phyloP scores from a whole-genome alignment of 1,140 invertebrate genomes.

The Camponotus floridanus region DNA sequence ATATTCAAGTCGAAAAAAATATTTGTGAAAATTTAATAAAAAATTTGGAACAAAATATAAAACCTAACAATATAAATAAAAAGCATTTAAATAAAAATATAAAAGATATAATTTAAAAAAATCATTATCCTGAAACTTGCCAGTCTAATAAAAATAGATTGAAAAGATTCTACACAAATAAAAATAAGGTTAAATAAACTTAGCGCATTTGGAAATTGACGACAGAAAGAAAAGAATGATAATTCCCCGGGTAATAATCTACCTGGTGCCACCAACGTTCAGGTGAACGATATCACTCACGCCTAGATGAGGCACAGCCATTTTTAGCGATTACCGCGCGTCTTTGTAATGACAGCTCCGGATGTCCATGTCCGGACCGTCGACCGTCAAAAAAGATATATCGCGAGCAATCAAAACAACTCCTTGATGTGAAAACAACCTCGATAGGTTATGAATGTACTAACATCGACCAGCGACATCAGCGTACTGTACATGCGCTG shows the following conservation, averaged over 20 bases:
- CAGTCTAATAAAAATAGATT: no score
- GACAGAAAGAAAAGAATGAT: neutral
- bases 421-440: no score
- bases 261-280: constrained; percentile 94
- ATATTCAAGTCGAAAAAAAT: neutral
- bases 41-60: neutral
- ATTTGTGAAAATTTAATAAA: neutral
- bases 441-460: constrained; percentile 33
- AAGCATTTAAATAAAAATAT: constrained; percentile 7
- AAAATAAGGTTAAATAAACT: neutral
- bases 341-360: neutral
- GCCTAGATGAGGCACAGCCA: constrained; percentile 53
- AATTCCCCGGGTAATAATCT: constrained; percentile 57
- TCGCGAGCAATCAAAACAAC: neutral
- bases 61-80: neutral
- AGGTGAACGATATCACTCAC: constrained; percentile 91
- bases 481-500: neutral
- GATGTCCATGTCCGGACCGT: constrained; percentile 26
- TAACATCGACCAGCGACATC: no score
- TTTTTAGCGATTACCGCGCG: constrained; percentile 6
- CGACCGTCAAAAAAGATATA: neutral
- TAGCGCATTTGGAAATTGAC: neutral
- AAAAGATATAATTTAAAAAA: neutral
- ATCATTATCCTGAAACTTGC: no score
- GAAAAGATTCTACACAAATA: no score